Evolutionary conservation across 1,140 invertebrate species (phyloP), one percentile per base, ranked within the genome.

Genomic region (Musca domestica): DNA sequence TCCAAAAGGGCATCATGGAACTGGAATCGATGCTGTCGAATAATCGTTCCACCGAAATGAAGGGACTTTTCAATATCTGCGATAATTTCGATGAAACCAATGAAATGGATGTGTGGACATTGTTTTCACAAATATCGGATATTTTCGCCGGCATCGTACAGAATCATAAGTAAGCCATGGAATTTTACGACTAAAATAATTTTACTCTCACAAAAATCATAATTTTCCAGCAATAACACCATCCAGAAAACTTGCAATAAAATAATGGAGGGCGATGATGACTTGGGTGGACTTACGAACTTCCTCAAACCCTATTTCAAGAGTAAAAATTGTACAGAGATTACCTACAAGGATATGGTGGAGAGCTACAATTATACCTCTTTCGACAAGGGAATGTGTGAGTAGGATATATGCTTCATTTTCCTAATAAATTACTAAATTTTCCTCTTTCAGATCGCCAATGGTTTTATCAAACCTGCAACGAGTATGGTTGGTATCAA

Each of bases 401-500:
- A 76, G 72, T 10, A 27, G 25, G 12, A 25, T 15, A 25, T 22
- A 56, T 56, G 5, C 34, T 41, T 41, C 34, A 41, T 41, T 10
- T 30, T 30, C n/a, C 15, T 14, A 10, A 1, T 22, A 67, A 20
- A 47, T 41, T 41, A 30, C 9, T 30, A 30, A n/a, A 30, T 30
- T 10, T 2, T 63, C 27, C 14, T 27, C 49, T 67, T 63, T 0
- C 67, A 81, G 78, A 77, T 74, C 84, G 87, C 19, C 86, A 87
- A 73, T 92, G 90, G 90, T 83, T 81, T 1, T 91, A 89, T 73
- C 90, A 92, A 77, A 91, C 89, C 0, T 92, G 91, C 79, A 87
- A 86, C n/a, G 90, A 92, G 76, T 92, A 87, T 74, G 91, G 89
- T 47, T 92, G 88, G 79, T 92, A 86, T 76, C 90, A 91, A 80